Evolutionary conservation across 2,797 vertebrate species (phyloP), one percentile per base, ranked within the genome.

Genomic region (Mormyrops attenuatus): DNA sequence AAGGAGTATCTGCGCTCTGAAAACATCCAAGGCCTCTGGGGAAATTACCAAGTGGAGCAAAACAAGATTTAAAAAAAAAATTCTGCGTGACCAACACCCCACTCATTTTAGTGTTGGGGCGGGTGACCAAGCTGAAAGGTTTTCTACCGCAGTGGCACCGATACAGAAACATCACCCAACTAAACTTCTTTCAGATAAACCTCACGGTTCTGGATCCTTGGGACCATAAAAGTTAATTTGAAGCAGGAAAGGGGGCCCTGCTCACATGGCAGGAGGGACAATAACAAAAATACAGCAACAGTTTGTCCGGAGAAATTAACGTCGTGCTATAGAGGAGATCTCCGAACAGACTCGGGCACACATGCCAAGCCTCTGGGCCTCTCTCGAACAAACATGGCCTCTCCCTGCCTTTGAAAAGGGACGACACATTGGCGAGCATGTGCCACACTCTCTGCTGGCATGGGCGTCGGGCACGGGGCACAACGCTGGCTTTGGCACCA

Each of bases 361-460:
- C 8, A 7, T 0, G 8, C 82, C 82, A 52, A 30, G 22, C 49
- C 82, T 13, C 3, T 20, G 0, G 38, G 57, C 5, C 85, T 13
- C 3, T 60, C 87, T 38, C 60, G 13, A 49, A 66, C 60, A 66
- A 88, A 63, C 22, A 60, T 5, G 15, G 38, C 57, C 38, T 38
- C 22, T 41, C 38, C 38, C 73, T 52, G 86, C 77, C 57, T 89
- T 69, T 89, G 69, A 89, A 55, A 55, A 11, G 11, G 63, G 41
- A 86, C 73, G 86, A 57, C 55, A 44, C 38, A 82, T 87, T 26
- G 77, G 30, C n/a, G 44, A 50, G 26, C 90, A 82, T 86, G 77
- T 52, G 85, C 88, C 44, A 20, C 34, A 41, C 88, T 82, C 69
- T 87, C 47, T 88, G 69, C 26, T 41, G 86, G 52, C 88, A 85